Evolutionary conservation across 2,888 invertebrate species (phyloP).

Genomic region (Patella depressa): DNA sequence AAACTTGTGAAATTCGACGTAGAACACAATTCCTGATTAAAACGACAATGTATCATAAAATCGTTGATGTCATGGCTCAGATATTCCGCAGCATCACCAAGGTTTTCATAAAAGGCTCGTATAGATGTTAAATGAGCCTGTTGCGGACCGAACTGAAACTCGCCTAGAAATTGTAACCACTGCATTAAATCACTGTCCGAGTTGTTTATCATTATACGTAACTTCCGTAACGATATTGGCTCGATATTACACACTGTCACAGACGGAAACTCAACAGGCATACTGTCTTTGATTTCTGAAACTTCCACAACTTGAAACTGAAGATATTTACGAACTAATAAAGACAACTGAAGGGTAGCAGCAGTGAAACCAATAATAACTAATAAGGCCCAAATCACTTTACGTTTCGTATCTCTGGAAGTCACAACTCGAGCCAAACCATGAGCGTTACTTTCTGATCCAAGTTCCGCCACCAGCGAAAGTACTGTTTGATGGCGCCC

Average conservation of each 20-base stretch:
- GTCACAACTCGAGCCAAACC: constrained; percentile 62
- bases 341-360: constrained; percentile 61
- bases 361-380: constrained; percentile 65
- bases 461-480: constrained; percentile 58
- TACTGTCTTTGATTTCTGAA: constrained; percentile 62
- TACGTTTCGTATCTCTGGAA: constrained; percentile 54
- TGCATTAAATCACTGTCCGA: constrained; percentile 38
- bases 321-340: constrained; percentile 61
- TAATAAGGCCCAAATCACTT: constrained; percentile 62
- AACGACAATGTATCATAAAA: constrained; percentile 60
- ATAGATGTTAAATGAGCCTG: constrained; percentile 48
- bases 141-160: constrained; percentile 43
- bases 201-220: constrained; percentile 42
- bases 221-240: constrained; percentile 58
- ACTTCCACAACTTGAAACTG: constrained; percentile 62
- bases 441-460: constrained; percentile 64
- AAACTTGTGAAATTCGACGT: constrained; percentile 55
- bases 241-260: constrained; percentile 66
- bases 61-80: constrained; percentile 59
- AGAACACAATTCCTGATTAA: constrained; percentile 54
- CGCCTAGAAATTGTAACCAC: constrained; percentile 49
- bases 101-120: constrained; percentile 64
- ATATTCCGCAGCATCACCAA: constrained; percentile 52
- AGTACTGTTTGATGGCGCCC: constrained; percentile 41
- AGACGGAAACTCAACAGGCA: constrained; percentile 65